Evolutionary conservation across 2,113 vertebrate genomes (phyloP).

Genomic region (Hypomesus transpacificus): DNA sequence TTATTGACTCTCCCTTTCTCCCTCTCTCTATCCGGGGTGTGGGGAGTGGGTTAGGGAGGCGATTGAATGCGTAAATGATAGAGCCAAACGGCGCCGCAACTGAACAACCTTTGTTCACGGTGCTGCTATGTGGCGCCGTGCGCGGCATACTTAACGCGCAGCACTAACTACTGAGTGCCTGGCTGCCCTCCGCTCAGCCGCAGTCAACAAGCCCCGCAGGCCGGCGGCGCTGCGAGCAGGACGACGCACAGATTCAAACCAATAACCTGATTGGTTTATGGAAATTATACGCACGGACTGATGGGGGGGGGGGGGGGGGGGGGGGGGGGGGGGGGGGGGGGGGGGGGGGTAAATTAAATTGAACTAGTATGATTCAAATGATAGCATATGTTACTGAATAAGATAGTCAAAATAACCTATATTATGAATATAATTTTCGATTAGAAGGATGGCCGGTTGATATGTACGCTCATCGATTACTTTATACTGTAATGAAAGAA

Average conservation of each 20-base stretch:
- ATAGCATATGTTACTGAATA: too few species aligned
- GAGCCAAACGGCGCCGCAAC: constrained; percentile 62
- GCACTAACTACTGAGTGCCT: constrained; percentile 50
- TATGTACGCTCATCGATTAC: too few species aligned
- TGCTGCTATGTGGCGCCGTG: constrained; percentile 68
- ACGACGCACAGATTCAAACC: not conserved
- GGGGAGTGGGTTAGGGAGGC: constrained; percentile 55
- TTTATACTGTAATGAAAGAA: too few species aligned
- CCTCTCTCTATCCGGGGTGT: constrained; percentile 9
- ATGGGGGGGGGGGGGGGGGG: too few species aligned
- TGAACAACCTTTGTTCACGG: constrained; percentile 68
- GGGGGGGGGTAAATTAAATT: too few species aligned
- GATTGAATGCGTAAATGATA: constrained; percentile 70
- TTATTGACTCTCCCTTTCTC: not conserved
- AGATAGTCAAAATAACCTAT: too few species aligned
- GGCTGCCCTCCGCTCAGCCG: constrained; percentile 21
- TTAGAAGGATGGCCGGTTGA: too few species aligned
- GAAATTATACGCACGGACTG: not conserved
- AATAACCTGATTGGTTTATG: not conserved
- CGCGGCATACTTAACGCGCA: constrained; percentile 69
- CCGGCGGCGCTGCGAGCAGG: constrained; percentile 18
- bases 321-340: too few species aligned
- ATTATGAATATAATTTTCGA: too few species aligned
- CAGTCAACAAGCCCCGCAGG: not conserved
- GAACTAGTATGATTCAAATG: too few species aligned